Conservation (phyloP, 1,140 invertebrate species). For the Sitodiplosis mosellana region DNA sequence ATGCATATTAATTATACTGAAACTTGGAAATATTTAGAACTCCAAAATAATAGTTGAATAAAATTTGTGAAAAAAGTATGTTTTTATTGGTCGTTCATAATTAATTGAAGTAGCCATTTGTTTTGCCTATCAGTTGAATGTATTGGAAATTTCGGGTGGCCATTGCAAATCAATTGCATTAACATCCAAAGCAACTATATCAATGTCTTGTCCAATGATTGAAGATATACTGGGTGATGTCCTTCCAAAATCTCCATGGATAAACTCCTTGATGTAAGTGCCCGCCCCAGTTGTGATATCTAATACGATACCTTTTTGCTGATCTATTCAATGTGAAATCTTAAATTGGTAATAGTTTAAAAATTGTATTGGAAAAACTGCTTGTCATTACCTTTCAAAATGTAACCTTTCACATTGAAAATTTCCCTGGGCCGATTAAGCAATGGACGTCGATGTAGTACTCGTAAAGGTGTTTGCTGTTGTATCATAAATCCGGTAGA, state of each 20-base stretch:
- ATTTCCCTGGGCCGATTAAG: slow-evolving; percentile 42
- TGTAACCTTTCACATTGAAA: slow-evolving; percentile 34
- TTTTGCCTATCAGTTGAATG: background rate
- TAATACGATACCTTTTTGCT: slow-evolving; percentile 39
- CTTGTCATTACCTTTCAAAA: slow-evolving; percentile 21
- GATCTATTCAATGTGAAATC: slow-evolving; percentile 13
- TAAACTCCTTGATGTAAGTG: slow-evolving; percentile 94
- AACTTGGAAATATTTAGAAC: too few species aligned
- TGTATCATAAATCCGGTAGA: slow-evolving; percentile 32
- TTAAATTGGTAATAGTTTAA: too few species aligned
- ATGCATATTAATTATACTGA: slow-evolving; percentile 24
- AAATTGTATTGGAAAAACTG: too few species aligned
- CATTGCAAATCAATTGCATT: slow-evolving; percentile 44
- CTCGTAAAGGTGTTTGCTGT: slow-evolving; percentile 69
- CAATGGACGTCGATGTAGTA: slow-evolving; percentile 63
- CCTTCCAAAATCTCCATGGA: slow-evolving; percentile 73
- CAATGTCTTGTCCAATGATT: slow-evolving; percentile 44
- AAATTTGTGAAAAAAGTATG: background rate
- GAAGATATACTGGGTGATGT: slow-evolving; percentile 46
- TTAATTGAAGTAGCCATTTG: background rate
- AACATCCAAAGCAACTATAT: slow-evolving; percentile 52
- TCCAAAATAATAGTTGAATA: background rate
- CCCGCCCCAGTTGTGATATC: slow-evolving; percentile 74
- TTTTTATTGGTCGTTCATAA: background rate
- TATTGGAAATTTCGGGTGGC: slow-evolving; percentile 29